A percentile compares a stretch with the other conserved stretches of the same genome.
Evolutionary conservation across 2,113 vertebrate species (phyloP).

Genomic region (Mobula birostris): DNA sequence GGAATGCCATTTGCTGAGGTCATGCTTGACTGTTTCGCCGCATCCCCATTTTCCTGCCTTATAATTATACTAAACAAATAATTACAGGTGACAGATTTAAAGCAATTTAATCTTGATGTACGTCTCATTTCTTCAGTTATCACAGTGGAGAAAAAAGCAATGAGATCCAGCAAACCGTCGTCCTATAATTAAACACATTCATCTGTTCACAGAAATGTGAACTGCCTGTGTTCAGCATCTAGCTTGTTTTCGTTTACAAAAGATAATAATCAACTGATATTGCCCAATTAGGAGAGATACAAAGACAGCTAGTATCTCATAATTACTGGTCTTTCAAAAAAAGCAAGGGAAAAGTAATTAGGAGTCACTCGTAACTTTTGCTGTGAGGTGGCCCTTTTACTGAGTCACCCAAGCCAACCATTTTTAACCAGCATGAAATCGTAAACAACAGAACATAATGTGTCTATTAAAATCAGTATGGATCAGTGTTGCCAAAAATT

Average conservation of each 20-base stretch:
- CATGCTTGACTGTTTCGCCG: too few species aligned
- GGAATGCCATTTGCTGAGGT: too few species aligned
- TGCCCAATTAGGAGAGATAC: background rate
- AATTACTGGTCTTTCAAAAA: background rate
- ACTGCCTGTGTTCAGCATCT: background rate
- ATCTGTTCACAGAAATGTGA: background rate
- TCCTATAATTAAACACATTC: background rate
- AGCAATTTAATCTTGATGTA: background rate
- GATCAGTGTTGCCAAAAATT: background rate
- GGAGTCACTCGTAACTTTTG: background rate
- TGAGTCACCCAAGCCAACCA: background rate
- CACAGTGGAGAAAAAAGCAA: background rate
- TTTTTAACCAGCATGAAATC: background rate
- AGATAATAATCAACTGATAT: background rate
- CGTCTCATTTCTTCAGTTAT: background rate
- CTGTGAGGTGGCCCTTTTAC: background rate
- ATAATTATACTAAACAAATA: background rate
- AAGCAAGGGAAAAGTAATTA: background rate
- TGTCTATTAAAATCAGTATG: background rate
- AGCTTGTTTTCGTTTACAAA: constrained; percentile 1
- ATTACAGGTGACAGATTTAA: background rate
- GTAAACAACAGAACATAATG: background rate
- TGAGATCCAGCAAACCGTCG: too few species aligned
- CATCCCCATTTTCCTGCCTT: too few species aligned
- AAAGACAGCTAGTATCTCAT: background rate